Evolutionary conservation across 2,113 vertebrate species (phyloP), one percentile per base, ranked within the genome.

Genomic region (Onychorhynchus coronatus): DNA sequence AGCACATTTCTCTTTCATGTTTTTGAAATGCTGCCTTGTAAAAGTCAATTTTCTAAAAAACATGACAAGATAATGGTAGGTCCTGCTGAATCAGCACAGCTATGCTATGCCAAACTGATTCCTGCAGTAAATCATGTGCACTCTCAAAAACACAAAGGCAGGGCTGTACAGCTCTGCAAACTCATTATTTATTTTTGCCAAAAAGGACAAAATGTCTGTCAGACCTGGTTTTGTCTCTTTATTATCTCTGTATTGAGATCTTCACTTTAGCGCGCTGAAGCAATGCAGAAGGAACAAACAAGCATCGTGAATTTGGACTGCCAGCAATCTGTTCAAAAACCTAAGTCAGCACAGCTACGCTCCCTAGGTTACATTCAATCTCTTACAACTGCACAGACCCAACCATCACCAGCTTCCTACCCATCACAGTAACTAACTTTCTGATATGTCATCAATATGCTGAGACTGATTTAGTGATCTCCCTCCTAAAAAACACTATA

Each of bases 61-160:
- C 92, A 94, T 80, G 75, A 96, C 92, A 95, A 90, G 82, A 91
- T 94, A 95, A 94, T 91, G 72, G 91, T 78, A 75, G 76, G 72
- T 77, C 77, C 59, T 83, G 92, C 88, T 90, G 93, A 94, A 96
- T 96, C 33, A 55, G 75, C 89, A 95, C 41, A 67, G 93, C 72
- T 76, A 30, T 7, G 23, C 72, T 56, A 6, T 12, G 65, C 75
- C 85, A 92, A 84, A 74, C 72, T 78, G 85, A 96, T 89, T 84
- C 81, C 88, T 84, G 92, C 83, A 92, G 82, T 75, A 87, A 93
- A 91, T 92, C 93, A 84, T 15, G 65, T 39, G 85, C 37, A 8
- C 52, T 85, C 65, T 56, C 56, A 62, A 63, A 63, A 89, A 68
- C 83, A 96, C 83, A 95, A 94, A 96, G 41, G 76, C 83, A 75